Evolutionary conservation across 2,113 vertebrate genomes (phyloP).

Genomic region (Oncorhynchus clarkii): DNA sequence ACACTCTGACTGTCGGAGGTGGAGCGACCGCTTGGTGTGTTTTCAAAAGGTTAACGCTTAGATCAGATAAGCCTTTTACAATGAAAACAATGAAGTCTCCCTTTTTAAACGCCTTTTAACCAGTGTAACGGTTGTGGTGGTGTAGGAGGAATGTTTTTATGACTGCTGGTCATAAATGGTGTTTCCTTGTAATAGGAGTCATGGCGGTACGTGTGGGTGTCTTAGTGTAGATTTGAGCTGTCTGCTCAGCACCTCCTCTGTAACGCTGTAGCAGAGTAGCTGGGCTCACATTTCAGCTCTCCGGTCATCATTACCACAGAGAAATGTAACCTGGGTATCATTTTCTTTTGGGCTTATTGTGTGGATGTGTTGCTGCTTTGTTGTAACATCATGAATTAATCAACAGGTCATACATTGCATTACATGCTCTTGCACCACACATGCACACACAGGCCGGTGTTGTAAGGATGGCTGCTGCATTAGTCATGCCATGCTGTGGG

Average conservation of each 20-base stretch:
- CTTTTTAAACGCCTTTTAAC: constrained; percentile 31
- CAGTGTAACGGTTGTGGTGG: constrained; percentile 33
- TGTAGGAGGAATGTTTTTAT: constrained; percentile 38
- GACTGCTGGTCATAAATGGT: constrained; percentile 28
- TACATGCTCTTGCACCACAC: not conserved
- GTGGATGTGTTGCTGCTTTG: not conserved
- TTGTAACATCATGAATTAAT: not conserved
- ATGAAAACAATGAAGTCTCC: constrained; percentile 53
- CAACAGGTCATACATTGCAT: not conserved
- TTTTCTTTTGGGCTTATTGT: too few relatives aligned
- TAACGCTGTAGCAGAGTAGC: constrained; percentile 30
- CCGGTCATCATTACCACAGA: constrained; percentile 16
- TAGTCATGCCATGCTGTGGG: not conserved
- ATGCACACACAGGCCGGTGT: not conserved
- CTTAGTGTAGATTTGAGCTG: constrained; percentile 22
- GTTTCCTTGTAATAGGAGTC: constrained; percentile 44
- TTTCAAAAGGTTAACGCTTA: constrained; percentile 41
- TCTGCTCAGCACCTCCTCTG: constrained; percentile 9
- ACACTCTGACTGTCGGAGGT: constrained; percentile 10
- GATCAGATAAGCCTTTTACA: constrained; percentile 57
- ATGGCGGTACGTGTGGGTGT: constrained; percentile 30
- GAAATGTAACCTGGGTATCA: constrained; percentile 1
- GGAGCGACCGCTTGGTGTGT: constrained; percentile 27
- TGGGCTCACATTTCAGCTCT: constrained; percentile 43
- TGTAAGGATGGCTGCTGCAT: not conserved